phyloP scores from a whole-genome alignment of 2,113 vertebrate species.

The Sardina pilchardus region DNA sequence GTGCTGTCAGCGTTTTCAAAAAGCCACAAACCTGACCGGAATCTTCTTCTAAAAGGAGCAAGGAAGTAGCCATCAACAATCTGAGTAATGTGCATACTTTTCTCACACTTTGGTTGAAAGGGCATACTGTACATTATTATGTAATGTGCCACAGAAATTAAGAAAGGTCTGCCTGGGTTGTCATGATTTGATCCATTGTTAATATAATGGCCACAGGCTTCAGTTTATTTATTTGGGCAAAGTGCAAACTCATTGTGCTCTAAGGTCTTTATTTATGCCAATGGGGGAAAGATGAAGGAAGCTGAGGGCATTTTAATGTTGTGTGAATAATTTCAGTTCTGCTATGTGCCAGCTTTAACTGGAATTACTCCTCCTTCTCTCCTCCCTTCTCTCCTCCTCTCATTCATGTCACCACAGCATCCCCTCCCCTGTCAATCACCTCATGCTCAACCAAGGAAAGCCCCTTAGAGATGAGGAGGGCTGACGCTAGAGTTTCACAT shows the following conservation, averaged over 20 bases:
- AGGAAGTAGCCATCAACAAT: not conserved
- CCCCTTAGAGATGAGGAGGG: not conserved
- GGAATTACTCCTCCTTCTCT: constrained; percentile 26
- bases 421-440: not conserved
- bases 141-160: not conserved
- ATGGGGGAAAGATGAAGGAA: not conserved
- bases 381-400: constrained; percentile 43
- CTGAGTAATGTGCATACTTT: not conserved
- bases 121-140: not conserved
- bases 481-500: not conserved
- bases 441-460: not conserved
- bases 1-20: not conserved
- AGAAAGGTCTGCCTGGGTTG: not conserved
- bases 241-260: not conserved
- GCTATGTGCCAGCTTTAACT: not conserved
- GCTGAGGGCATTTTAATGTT: not conserved
- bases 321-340: not conserved
- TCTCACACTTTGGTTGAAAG: not conserved
- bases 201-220: not conserved
- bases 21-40: not conserved
- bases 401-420: constrained; percentile 31
- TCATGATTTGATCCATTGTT: not conserved
- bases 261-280: not conserved
- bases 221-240: not conserved
- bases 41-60: not conserved